Conservation (phyloP, 1,140 invertebrate genomes). For the Micrasema minimum region DNA sequence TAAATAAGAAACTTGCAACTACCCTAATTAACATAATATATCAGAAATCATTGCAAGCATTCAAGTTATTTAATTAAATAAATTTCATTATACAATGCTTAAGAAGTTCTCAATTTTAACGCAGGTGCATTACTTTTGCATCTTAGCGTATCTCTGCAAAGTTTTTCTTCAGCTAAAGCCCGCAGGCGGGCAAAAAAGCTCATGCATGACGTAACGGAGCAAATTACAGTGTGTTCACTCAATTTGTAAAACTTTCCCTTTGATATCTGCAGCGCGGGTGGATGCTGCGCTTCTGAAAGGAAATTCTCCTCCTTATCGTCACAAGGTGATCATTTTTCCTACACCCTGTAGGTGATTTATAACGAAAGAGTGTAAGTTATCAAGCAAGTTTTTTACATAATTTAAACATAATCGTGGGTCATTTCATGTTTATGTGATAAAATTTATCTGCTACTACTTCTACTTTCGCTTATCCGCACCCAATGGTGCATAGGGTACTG, state of each 20-base stretch:
- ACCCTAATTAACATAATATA: too few relatives aligned
- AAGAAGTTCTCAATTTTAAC: too few relatives aligned
- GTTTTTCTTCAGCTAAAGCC: not conserved
- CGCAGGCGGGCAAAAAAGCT: not conserved
- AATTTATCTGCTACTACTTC: too few relatives aligned
- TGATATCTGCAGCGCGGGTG: conserved; percentile 7
- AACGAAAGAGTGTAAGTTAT: not conserved
- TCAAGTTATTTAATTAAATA: too few relatives aligned
- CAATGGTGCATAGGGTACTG: too few relatives aligned
- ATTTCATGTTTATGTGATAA: too few relatives aligned
- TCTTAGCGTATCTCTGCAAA: not conserved
- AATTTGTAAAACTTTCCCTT: conserved; percentile 15
- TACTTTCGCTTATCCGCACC: too few relatives aligned
- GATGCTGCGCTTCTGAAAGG: conserved; percentile 9
- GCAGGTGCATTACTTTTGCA: too few relatives aligned
- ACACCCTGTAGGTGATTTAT: conserved; percentile 4
- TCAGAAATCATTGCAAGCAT: too few relatives aligned
- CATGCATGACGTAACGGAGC: not conserved
- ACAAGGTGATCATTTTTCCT: not conserved
- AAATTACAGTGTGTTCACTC: conserved; percentile 14
- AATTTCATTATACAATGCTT: too few relatives aligned
- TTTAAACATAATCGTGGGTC: too few relatives aligned
- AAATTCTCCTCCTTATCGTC: conserved; percentile 1
- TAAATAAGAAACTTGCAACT: too few relatives aligned
- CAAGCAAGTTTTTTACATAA: not conserved